Evolutionary conservation across 30 jellyfish, hydroid and myxozoan genomes (phyloP), one percentile per base, ranked within the genome.

Genomic region (Aurelia aurita): DNA sequence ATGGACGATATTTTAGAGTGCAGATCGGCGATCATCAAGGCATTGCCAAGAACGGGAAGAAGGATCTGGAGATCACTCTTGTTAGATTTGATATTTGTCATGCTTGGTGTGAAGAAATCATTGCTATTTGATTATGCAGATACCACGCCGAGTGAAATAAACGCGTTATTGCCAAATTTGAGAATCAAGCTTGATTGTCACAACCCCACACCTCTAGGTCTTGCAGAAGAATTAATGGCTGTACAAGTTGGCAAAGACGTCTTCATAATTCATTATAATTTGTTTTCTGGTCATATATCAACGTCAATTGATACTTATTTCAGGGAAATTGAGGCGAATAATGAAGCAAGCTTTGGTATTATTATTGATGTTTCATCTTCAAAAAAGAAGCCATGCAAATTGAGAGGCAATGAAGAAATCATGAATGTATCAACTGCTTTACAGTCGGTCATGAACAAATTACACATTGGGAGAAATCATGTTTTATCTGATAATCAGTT

Each of bases 81-180:
- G 57, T 32, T 74, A 51, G 86, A 74, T 35, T 55, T 74, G 13
- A 55, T 27, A 26, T 74, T 74, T 64, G 45, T 74, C 29, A 60
- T 54, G 43, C 75, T 74, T 4, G 86, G 86, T 15, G 16, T 74
- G 7, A 74, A 74, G 57, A 54, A 57, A 25, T 19, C 86, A 3
- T 43, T 58, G 46, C 60, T 74, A 31, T 74, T 74, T 58, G 86
- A 74, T 59, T 74, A 74, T 55, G 86, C 74, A 10, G 63, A 58
- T 32, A 61, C 60, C 27, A 22, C 86, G 34, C 8, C 43, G 20
- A 46, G 45, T 23, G 62, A 27, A n/a, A 75, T 74, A 2, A n/a
- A 46, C 2, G 21, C 62, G 19, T 60, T 74, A 10, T n/a, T 74
- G 13, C 5, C 20, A 21, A 47, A 32, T 5, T 53, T 74, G 35